phyloP scores from a whole-genome alignment of 2,113 vertebrate species.

The Hiodon alosoides region DNA sequence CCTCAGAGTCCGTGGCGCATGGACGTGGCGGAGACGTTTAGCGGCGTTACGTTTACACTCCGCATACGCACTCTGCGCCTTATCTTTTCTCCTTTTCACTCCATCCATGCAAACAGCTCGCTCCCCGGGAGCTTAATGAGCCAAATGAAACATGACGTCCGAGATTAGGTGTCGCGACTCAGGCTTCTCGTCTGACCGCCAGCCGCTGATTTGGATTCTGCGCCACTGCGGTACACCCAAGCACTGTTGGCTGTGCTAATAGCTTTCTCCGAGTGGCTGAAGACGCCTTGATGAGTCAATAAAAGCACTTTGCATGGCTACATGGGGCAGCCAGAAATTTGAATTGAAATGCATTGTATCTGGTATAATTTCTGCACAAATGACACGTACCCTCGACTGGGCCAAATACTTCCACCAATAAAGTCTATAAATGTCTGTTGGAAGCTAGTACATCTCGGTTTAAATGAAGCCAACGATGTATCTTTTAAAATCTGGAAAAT shows the following conservation, averaged over 20 bases:
- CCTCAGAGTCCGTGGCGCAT: no score
- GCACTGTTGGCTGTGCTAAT: conserved; percentile 48
- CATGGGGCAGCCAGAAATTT: conserved; percentile 33
- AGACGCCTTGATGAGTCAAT: conserved; percentile 47
- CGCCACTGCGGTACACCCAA: conserved; percentile 28
- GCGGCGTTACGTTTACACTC: no score
- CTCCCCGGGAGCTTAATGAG: neutral
- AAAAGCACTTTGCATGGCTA: conserved; percentile 43
- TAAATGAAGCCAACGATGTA: neutral
- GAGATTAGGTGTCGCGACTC: conserved; percentile 40
- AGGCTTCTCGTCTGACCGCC: conserved; percentile 33
- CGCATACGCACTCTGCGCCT: no score
- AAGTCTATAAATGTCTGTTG: neutral
- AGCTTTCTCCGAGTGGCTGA: conserved; percentile 39
- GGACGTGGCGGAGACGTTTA: no score
- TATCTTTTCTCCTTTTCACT: no score
- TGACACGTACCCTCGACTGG: neutral
- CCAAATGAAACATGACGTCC: conserved; percentile 25
- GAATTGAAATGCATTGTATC: conserved; percentile 32
- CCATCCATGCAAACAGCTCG: no score
- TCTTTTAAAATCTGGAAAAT: neutral
- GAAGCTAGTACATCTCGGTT: neutral
- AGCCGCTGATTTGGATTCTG: conserved; percentile 31
- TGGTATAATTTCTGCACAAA: conserved; percentile 20
- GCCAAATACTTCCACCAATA: neutral